Percentiles rank a stretch among this genome's conserved stretches.
These are phyloP conservation scores for Oreonectes daqikongensis DNA, from an alignment of 2,797 vertebrate species.

Conservation along the genomic window DNA sequence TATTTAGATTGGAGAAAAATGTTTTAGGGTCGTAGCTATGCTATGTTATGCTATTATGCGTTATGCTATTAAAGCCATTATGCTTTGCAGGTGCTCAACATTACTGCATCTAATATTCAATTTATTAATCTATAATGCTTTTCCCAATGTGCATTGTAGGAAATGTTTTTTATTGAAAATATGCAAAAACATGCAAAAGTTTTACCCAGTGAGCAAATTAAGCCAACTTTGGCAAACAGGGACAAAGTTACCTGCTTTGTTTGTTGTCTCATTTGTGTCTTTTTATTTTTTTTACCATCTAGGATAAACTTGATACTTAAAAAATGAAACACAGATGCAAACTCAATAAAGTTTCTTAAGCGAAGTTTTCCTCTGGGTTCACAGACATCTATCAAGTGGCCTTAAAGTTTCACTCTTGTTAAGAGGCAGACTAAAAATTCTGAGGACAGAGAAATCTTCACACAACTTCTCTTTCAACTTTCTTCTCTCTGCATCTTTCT, in stretches of 20 bases:
- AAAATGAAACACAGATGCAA: not conserved
- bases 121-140: not conserved
- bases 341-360: not conserved
- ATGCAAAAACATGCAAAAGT: constrained; percentile 16
- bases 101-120: not conserved
- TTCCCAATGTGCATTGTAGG: not conserved
- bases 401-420: not conserved
- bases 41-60: not conserved
- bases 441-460: not conserved
- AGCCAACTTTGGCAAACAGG: no score
- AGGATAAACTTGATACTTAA: not conserved
- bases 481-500: constrained; percentile 18
- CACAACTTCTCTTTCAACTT: not conserved
- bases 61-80: constrained; percentile 6
- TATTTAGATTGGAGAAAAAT: constrained; percentile 34
- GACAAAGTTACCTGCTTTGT: constrained; percentile 19
- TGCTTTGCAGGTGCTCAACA: not conserved
- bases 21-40: constrained; percentile 12
- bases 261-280: no score
- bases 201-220: not conserved
- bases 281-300: not conserved
- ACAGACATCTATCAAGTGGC: not conserved
- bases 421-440: not conserved
- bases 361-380: not conserved
- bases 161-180: not conserved